Conservation (phyloP, 2,113 vertebrate species). For the Alaudala cheleensis region DNA sequence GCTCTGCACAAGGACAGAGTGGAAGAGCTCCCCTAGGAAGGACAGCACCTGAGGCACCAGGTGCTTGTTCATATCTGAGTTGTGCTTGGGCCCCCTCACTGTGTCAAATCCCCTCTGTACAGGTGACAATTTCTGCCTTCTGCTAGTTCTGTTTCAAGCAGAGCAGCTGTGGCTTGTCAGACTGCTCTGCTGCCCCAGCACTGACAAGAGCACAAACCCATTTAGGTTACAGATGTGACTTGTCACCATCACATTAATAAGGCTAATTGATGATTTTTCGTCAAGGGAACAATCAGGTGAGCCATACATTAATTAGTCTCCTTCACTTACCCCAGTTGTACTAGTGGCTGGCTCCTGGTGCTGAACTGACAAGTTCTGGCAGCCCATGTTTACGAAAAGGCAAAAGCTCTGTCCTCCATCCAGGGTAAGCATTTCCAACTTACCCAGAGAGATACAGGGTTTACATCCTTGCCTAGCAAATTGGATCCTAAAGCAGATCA, state of each 20-base stretch:
- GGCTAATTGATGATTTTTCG: not conserved
- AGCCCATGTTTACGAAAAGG: not conserved
- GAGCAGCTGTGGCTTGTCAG: not conserved
- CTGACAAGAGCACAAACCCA: not conserved
- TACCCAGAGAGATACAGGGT: not conserved
- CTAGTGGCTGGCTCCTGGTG: not conserved
- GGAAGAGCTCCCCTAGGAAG: not conserved
- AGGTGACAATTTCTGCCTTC: not conserved
- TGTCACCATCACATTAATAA: not conserved
- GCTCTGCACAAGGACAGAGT: not conserved
- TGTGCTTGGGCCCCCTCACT: not conserved
- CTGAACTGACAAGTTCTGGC: not conserved
- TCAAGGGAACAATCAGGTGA: not conserved
- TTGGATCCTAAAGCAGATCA: not conserved
- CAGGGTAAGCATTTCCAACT: not conserved
- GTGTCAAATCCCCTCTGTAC: not conserved
- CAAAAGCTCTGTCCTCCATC: not conserved
- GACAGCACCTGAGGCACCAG: not conserved
- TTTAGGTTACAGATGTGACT: not conserved
- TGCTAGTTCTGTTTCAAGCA: not conserved
- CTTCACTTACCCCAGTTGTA: not conserved
- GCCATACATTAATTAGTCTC: not conserved
- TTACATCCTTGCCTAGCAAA: not conserved
- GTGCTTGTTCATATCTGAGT: not conserved
- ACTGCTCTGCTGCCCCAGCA: not conserved